Evolutionary conservation across 2,113 vertebrate genomes (phyloP).

Genomic region (Phrynocephalus versicolor): DNA sequence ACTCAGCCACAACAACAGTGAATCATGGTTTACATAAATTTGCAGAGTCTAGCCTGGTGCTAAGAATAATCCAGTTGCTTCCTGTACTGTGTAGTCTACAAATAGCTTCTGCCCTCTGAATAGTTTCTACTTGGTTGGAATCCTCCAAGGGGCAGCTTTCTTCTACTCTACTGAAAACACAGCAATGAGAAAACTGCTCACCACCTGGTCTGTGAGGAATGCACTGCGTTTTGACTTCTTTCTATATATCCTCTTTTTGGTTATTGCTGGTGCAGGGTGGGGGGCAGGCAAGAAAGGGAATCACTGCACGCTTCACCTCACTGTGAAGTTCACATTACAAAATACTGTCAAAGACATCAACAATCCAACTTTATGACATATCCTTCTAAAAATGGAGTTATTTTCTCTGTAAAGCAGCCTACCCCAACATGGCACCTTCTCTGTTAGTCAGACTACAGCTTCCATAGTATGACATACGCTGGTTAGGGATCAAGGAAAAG

Average conservation of each 20-base stretch:
- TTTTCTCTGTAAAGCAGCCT: not conserved
- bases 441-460: not conserved
- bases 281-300: too few relatives aligned
- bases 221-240: not conserved
- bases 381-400: not conserved
- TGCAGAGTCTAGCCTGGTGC: conserved; percentile 38
- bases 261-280: not conserved
- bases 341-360: not conserved
- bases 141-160: conserved; percentile 28
- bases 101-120: conserved; percentile 43
- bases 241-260: not conserved
- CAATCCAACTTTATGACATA: not conserved
- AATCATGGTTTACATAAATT: conserved; percentile 59
- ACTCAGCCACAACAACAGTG: conserved; percentile 54
- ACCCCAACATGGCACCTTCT: not conserved
- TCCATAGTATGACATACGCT: not conserved
- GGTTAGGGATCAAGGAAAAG: not conserved
- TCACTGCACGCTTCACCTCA: conserved; percentile 1
- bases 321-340: not conserved
- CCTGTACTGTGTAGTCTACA: conserved; percentile 32
- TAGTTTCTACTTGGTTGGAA: conserved; percentile 17
- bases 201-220: conserved; percentile 3
- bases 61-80: conserved; percentile 52
- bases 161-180: conserved; percentile 26
- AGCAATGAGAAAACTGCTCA: not conserved